Conservation (phyloP, 2,888 invertebrate genomes). For the Nomada fucata region DNA sequence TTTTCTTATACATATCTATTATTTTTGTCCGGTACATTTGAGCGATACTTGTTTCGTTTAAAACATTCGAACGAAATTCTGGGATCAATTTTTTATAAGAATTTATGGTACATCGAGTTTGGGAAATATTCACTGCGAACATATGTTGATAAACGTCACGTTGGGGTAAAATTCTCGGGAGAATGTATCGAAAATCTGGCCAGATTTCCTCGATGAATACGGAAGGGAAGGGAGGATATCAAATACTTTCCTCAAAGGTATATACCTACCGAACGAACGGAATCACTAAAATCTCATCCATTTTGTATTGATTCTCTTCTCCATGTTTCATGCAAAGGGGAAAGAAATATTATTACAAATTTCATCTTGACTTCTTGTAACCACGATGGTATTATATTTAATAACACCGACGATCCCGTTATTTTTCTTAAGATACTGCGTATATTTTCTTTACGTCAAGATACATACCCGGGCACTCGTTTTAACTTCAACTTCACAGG, state of each 20-base stretch:
- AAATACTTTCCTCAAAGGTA: constrained; percentile 11
- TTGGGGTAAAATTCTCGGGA: constrained; percentile 36
- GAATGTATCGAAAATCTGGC: constrained; percentile 22
- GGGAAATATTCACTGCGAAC: constrained; percentile 3
- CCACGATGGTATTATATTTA: neutral
- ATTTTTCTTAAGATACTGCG: neutral
- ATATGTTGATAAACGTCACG: constrained; percentile 2
- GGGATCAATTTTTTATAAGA: neutral
- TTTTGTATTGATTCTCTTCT: constrained; percentile 24
- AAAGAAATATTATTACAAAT: constrained; percentile 9
- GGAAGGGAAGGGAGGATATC: constrained; percentile 9
- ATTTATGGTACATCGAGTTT: constrained; percentile 17
- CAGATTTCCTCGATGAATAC: constrained; percentile 30
- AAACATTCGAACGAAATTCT: too few relatives aligned
- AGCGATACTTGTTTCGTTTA: too few relatives aligned
- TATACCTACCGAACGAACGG: constrained; percentile 13
- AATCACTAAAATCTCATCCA: constrained; percentile 42
- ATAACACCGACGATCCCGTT: neutral
- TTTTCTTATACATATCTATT: too few relatives aligned
- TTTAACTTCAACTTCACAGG: too few relatives aligned
- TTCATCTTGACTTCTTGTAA: neutral
- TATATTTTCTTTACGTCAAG: neutral
- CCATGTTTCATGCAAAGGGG: neutral
- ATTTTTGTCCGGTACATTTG: too few relatives aligned
- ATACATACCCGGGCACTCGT: too few relatives aligned